These are phyloP conservation scores for Decapterus maruadsi DNA, from an alignment of 2,797 vertebrate species.

Conservation along the genomic window DNA sequence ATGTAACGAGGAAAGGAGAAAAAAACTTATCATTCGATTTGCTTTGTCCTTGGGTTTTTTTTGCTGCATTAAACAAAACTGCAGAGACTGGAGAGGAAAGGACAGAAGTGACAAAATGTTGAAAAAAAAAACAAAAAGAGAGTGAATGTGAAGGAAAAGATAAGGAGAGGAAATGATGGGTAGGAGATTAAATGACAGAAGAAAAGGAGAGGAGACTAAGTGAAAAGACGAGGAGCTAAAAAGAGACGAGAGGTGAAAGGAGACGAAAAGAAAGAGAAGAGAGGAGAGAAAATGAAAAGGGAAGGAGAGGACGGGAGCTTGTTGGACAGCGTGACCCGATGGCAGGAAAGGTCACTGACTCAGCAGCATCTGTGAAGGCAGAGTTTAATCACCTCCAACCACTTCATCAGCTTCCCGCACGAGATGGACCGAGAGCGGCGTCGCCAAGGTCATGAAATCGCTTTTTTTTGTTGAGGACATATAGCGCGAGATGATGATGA, in stretches of 20 bases:
- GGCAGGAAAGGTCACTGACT: constrained; percentile 77
- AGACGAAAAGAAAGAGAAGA: background rate
- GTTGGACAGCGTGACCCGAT: constrained; percentile 40
- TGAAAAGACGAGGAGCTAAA: background rate
- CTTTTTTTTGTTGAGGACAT: constrained; percentile 1
- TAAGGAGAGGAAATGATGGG: background rate
- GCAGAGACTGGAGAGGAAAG: background rate
- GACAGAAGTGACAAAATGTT: no score
- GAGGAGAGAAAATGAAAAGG: background rate
- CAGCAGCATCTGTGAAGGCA: constrained; percentile 66
- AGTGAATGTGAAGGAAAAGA: background rate
- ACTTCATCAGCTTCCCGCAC: constrained; percentile 59
- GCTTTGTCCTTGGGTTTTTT: constrained; percentile 29
- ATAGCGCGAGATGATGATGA: constrained; percentile 11
- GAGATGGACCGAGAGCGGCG: constrained; percentile 46
- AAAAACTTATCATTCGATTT: constrained; percentile 41
- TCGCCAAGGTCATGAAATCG: constrained; percentile 59
- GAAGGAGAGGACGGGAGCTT: constrained; percentile 9
- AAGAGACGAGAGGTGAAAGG: background rate
- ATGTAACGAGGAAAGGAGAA: constrained; percentile 9
- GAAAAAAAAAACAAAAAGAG: background rate
- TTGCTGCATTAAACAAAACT: constrained; percentile 29
- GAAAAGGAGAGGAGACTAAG: background rate
- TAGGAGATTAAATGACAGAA: background rate
- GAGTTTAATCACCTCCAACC: constrained; percentile 71